Percentiles rank a stretch among this genome's conserved stretches.
Evolutionary conservation across 2,113 vertebrate genomes (phyloP).

Genomic region (Leptobrachium ailaonicum): DNA sequence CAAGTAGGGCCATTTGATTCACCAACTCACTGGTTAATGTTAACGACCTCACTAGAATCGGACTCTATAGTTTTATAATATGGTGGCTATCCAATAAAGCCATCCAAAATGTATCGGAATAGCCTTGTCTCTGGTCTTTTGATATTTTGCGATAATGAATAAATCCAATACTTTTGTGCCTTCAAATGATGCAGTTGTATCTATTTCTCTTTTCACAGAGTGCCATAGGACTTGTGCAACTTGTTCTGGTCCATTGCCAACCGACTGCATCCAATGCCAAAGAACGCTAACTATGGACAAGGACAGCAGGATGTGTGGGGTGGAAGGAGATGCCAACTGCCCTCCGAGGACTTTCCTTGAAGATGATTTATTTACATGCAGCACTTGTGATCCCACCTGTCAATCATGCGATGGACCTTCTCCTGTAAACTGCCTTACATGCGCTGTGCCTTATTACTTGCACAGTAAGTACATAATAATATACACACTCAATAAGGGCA

Average conservation of each 20-base stretch:
- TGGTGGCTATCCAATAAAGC: no score
- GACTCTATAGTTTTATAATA: no score
- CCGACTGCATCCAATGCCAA: constrained; percentile 71
- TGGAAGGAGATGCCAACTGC: constrained; percentile 68
- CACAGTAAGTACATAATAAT: constrained; percentile 60
- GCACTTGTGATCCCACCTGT: constrained; percentile 64
- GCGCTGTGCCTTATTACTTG: constrained; percentile 62
- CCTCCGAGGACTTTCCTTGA: constrained; percentile 68
- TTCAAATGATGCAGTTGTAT: neutral
- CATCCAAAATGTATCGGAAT: neutral
- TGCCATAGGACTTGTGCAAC: constrained; percentile 72
- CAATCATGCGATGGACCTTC: constrained; percentile 65
- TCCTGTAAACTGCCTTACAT: constrained; percentile 63
- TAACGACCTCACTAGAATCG: no score
- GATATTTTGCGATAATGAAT: no score
- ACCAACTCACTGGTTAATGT: no score
- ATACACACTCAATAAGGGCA: neutral
- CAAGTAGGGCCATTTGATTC: no score
- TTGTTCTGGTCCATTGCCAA: constrained; percentile 66
- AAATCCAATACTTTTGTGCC: no score
- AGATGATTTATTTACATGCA: constrained; percentile 71
- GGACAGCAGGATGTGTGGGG: constrained; percentile 67
- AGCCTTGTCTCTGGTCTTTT: no score
- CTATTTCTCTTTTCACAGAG: constrained; percentile 55
- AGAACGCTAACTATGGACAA: constrained; percentile 67